Conservation (phyloP, 2,888 invertebrate genomes). For the Morpho deidamia region DNA sequence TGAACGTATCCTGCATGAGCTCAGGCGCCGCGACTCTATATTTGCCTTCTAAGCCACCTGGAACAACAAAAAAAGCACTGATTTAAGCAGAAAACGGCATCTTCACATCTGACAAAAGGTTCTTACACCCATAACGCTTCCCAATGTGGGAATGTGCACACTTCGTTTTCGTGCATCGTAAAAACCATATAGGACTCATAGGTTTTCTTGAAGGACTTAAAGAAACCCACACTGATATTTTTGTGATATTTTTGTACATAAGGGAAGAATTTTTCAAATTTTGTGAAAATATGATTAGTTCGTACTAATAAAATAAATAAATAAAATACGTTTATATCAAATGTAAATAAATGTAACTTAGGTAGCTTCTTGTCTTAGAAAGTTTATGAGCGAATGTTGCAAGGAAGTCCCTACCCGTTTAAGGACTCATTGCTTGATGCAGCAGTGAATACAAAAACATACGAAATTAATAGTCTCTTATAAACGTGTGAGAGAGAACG, state of each 20-base stretch:
- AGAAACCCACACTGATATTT: too few species aligned
- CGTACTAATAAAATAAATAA: too few species aligned
- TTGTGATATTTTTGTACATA: too few species aligned
- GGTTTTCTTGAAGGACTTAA: too few species aligned
- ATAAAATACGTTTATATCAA: too few species aligned
- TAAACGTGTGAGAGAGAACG: slow-evolving; percentile 15
- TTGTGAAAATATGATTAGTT: too few species aligned
- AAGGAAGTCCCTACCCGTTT: slow-evolving; percentile 37
- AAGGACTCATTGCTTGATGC: slow-evolving; percentile 33
- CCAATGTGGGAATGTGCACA: too few species aligned
- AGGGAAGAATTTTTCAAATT: too few species aligned
- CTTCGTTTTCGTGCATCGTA: too few species aligned
- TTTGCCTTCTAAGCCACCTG: slow-evolving; percentile 89
- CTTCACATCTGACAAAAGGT: background rate
- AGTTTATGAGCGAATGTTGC: slow-evolving; percentile 15
- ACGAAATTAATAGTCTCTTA: slow-evolving; percentile 20
- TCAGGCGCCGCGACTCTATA: slow-evolving; percentile 98
- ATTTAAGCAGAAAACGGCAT: background rate
- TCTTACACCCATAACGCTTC: background rate
- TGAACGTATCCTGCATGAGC: slow-evolving; percentile 98
- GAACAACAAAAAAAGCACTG: slow-evolving; percentile 39
- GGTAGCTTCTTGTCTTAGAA: background rate
- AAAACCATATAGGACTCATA: too few species aligned
- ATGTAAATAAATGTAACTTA: too few species aligned
- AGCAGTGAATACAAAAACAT: slow-evolving; percentile 42